These are phyloP conservation scores for Eutolmus rufibarbis DNA, from an alignment of 2,888 invertebrate genomes.

Conservation along the genomic window DNA sequence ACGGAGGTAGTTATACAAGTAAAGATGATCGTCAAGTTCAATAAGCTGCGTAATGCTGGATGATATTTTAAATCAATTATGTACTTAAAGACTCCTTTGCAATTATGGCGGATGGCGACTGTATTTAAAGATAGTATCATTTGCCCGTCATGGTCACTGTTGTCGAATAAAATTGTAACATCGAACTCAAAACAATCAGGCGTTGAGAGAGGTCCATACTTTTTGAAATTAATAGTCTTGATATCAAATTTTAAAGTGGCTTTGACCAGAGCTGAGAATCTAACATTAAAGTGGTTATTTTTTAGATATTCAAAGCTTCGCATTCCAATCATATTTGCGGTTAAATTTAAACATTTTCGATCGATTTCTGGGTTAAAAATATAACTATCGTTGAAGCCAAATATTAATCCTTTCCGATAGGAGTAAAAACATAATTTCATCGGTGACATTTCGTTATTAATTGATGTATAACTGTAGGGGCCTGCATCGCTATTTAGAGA, in stretches of 20 bases:
- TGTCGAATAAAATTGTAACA: constrained; percentile 82
- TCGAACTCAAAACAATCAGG: constrained; percentile 93
- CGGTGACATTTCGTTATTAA: constrained; percentile 76
- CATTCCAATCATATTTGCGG: constrained; percentile 59
- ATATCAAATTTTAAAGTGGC: constrained; percentile 79
- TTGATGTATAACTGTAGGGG: constrained; percentile 82
- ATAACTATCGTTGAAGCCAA: constrained; percentile 89
- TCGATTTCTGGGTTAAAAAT: constrained; percentile 82
- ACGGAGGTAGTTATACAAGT: constrained; percentile 81
- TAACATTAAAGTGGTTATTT: constrained; percentile 70
- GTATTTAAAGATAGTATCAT: constrained; percentile 83
- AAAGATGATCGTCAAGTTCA: constrained; percentile 83
- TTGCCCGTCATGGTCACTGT: constrained; percentile 93
- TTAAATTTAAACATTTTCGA: constrained; percentile 71
- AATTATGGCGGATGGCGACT: constrained; percentile 76
- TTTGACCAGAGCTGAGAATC: constrained; percentile 79
- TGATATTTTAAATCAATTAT: constrained; percentile 78
- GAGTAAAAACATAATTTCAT: constrained; percentile 79
- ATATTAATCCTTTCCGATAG: constrained; percentile 82
- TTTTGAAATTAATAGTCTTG: constrained; percentile 90
- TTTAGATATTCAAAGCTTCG: constrained; percentile 65
- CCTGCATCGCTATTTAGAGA: constrained; percentile 83
- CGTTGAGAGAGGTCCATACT: constrained; percentile 83
- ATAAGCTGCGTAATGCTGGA: constrained; percentile 74
- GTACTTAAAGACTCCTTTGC: constrained; percentile 81